These are phyloP conservation scores for Betta splendens DNA, from an alignment of 2,797 vertebrate species.

Conservation along the genomic window DNA sequence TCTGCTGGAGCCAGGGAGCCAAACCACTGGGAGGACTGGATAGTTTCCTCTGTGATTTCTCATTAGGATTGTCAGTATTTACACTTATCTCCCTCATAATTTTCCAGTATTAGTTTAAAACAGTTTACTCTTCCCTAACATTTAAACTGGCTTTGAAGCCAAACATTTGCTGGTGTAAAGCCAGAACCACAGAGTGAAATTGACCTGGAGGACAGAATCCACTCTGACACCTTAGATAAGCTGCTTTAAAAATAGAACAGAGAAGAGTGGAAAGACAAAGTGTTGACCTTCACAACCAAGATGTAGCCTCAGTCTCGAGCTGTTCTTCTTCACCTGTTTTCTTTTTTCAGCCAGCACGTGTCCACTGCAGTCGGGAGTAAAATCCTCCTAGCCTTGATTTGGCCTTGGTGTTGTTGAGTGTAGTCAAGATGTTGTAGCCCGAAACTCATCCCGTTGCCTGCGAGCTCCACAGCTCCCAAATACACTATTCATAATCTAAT, in stretches of 20 bases:
- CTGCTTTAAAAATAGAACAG: slow-evolving; percentile 78
- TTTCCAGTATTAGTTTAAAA: not conserved
- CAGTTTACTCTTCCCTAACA: not conserved
- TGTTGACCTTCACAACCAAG: slow-evolving; percentile 76
- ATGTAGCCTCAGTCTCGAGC: slow-evolving; percentile 41
- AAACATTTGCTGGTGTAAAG: slow-evolving; percentile 32
- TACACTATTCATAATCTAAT: slow-evolving; percentile 41
- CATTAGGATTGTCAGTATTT: slow-evolving; percentile 6
- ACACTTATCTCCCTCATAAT: slow-evolving; percentile 7
- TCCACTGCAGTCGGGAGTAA: slow-evolving; percentile 26
- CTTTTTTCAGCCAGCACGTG: slow-evolving; percentile 33
- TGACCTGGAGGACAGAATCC: slow-evolving; percentile 64
- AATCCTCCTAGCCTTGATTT: slow-evolving; percentile 7
- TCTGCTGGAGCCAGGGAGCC: slow-evolving; percentile 1
- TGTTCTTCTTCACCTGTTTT: slow-evolving; percentile 26
- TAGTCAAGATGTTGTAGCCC: slow-evolving; percentile 18
- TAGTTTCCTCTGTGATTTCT: slow-evolving; percentile 9
- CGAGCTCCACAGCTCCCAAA: slow-evolving; percentile 32
- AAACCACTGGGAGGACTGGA: slow-evolving; percentile 3
- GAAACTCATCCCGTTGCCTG: slow-evolving; percentile 20
- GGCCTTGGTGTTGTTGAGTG: not conserved
- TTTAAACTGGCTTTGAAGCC: slow-evolving; percentile 27
- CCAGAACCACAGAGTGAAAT: slow-evolving; percentile 49
- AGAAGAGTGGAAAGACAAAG: slow-evolving; percentile 66
- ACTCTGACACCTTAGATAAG: slow-evolving; percentile 71